Conservation (phyloP, 2,797 vertebrate genomes). For the Squalus acanthias region DNA sequence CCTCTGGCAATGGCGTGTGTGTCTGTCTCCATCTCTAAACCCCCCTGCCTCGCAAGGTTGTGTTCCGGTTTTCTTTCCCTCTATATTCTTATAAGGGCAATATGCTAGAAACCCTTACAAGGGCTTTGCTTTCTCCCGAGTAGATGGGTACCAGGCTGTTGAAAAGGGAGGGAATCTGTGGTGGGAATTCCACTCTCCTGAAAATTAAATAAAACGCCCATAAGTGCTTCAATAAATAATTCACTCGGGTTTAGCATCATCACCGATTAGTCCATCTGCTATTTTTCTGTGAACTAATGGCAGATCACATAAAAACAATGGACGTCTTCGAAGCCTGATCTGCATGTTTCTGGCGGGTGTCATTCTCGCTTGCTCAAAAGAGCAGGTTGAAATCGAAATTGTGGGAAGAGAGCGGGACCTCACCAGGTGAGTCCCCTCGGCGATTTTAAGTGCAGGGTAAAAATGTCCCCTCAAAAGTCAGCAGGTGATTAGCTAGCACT, state of each 20-base stretch:
- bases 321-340: neutral
- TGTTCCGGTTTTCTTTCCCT: neutral
- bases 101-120: neutral
- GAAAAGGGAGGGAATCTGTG: neutral
- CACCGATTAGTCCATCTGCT: neutral
- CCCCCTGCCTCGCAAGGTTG: neutral
- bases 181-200: neutral
- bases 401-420: neutral
- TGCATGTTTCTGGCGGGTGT: neutral
- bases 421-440: neutral
- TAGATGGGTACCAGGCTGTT: neutral
- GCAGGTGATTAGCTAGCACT: neutral
- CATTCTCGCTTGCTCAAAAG: neutral
- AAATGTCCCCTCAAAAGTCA: neutral
- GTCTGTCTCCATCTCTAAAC: neutral
- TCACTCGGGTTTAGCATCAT: neutral
- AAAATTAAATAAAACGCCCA: neutral
- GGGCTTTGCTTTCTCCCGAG: no score
- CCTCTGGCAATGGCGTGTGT: neutral
- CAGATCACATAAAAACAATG: neutral
- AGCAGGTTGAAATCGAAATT: neutral
- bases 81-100: neutral
- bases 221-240: neutral
- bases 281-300: neutral
- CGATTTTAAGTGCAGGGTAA: neutral